Base-by-base conservation (phyloP, 2,888 invertebrate species). In the Sussaba pulchella region DNA sequence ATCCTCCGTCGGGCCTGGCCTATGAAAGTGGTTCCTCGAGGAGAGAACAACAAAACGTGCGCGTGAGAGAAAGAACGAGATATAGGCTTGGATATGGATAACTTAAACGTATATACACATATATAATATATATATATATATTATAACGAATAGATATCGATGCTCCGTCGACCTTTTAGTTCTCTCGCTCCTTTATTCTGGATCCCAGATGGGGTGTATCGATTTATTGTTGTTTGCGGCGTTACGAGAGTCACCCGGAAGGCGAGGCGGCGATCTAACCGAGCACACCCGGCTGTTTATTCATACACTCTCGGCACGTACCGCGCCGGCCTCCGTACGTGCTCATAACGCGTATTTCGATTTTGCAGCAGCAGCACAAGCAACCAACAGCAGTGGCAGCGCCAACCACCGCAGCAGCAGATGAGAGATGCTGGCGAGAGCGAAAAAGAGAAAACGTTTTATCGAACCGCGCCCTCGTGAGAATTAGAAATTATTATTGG, bases 181-280 rank as follows among this genome's bases (percentile, higher is more conserved):
- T 77, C 59, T 24, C 66, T 52, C 52, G 31, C 67, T 45, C 21
- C 31, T 54, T n/a, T 54, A 50, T 14, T 31, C 31, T 57, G 31
- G 31, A 57, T 57, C 26, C 41, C 59, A 54, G 47, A 67, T 74
- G 66, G 59, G 43, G 19, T 66, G 67, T 61, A 78, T 82, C 83
- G 84, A 84, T 84, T 82, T 82, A 84, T 83, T 83, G 73, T 84
- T 81, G 83, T 84, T 81, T 66, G 76, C 73, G 77, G 69, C 77
- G 76, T 84, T 83, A 83, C 83, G 81, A 84, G 78, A 81, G 77
- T 84, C 81, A 84, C 84, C 84, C 84, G 84, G 84, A 84, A 84
- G 83, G 82, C 81, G 81, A 83, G 75, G 50, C 83, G 75, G 50
- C 83, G 74, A 81, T 81, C 73, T 74, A 73, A 52, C 73, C 73